Conservation (phyloP, 2,113 vertebrate species). For the Scophthalmus maximus region DNA sequence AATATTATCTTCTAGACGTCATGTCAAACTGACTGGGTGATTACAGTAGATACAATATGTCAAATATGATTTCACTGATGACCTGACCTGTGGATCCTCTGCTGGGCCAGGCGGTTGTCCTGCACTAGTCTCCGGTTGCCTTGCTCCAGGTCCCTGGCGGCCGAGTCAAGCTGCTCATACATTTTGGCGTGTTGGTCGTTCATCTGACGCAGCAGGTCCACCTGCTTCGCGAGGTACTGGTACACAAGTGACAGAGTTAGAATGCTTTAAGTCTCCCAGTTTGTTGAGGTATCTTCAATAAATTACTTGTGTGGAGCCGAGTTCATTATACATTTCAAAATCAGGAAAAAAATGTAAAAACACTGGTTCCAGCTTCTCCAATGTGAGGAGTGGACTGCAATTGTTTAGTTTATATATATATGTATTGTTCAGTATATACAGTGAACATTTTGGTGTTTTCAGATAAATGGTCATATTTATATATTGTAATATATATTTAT, state of each 20-base stretch:
- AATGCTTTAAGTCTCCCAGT: neutral
- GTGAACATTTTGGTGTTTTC: no score
- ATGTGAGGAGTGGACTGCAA: no score
- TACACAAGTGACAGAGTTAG: conserved; percentile 42
- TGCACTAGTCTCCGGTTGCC: conserved; percentile 89
- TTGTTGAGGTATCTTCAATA: neutral
- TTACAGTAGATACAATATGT: no score
- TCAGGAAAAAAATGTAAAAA: neutral
- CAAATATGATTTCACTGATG: neutral
- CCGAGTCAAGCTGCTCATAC: conserved; percentile 93
- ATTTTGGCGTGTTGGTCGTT: conserved; percentile 96
- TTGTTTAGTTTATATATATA: no score
- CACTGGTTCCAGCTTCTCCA: neutral
- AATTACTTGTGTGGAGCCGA: neutral
- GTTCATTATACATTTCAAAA: neutral
- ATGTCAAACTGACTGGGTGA: no score
- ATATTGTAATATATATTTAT: no score
- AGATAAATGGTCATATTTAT: no score
- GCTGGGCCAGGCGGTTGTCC: conserved; percentile 90
- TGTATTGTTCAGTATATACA: no score
- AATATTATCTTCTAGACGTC: neutral
- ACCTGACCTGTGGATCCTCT: conserved; percentile 89
- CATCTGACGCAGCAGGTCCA: conserved; percentile 92
- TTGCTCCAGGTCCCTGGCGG: conserved; percentile 91
- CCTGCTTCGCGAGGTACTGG: conserved; percentile 94